These are phyloP conservation scores for Oceanites oceanicus DNA, from an alignment of 2,113 vertebrate genomes.

Conservation along the genomic window DNA sequence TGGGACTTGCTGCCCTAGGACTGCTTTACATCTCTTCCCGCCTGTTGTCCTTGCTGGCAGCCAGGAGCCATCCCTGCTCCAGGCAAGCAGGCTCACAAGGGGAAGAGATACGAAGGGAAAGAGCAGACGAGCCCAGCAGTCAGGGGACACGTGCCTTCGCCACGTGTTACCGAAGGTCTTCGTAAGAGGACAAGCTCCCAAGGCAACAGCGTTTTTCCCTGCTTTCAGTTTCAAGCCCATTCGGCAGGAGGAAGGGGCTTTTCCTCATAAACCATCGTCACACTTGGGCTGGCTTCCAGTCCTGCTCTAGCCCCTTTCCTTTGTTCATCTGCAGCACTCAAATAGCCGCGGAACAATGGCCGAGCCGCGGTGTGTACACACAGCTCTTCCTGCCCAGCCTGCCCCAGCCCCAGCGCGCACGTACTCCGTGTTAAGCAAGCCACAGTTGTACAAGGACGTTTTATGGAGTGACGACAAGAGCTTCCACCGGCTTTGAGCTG, in stretches of 20 bases:
- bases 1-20: not conserved
- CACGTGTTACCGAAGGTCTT: not conserved
- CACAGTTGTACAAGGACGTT: not conserved
- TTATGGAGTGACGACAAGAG: not conserved
- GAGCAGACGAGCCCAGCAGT: not conserved
- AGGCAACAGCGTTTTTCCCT: not conserved
- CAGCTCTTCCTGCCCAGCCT: constrained; percentile 50
- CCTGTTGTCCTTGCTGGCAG: not conserved
- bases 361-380: not conserved
- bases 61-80: not conserved
- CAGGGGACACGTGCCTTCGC: not conserved
- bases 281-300: constrained; percentile 31
- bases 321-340: constrained; percentile 30
- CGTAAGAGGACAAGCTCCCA: not conserved
- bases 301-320: constrained; percentile 18
- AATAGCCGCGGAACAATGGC: constrained; percentile 45
- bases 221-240: constrained; percentile 43
- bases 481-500: not conserved
- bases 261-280: not conserved
- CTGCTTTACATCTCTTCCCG: not conserved
- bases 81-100: not conserved
- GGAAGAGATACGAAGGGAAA: not conserved
- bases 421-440: not conserved
- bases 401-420: not conserved
- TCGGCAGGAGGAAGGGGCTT: constrained; percentile 20